Evolutionary conservation across 2,797 vertebrate genomes (phyloP).

Genomic region (Acrossocheilus wenchowensis): DNA sequence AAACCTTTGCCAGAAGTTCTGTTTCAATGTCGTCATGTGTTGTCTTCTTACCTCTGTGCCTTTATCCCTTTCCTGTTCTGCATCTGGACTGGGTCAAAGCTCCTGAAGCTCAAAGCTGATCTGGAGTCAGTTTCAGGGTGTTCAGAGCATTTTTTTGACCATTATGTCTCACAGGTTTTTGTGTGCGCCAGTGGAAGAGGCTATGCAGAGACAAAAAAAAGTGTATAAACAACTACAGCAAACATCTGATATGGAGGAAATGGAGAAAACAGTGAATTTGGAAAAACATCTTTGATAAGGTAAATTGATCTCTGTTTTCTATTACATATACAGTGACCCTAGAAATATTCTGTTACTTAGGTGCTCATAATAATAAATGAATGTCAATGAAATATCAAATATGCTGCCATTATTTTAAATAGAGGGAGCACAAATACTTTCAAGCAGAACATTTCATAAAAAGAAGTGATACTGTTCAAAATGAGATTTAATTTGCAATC

Average conservation of each 20-base stretch:
- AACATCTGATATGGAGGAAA: conserved; percentile 46
- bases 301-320: conserved; percentile 19
- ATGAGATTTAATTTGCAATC: background rate
- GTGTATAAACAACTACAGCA: background rate
- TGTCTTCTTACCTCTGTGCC: conserved; percentile 56
- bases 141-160: conserved; percentile 1
- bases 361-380: background rate
- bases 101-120: conserved; percentile 41
- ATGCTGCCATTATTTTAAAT: background rate
- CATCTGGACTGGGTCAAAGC: conserved; percentile 53
- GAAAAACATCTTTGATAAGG: conserved; percentile 42
- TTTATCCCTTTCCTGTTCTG: conserved; percentile 54
- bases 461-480: background rate
- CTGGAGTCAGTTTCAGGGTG: background rate
- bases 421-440: background rate
- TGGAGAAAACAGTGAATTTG: conserved; percentile 26
- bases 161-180: conserved; percentile 32
- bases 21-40: conserved; percentile 63
- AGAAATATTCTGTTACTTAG: background rate
- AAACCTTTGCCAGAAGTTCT: conserved; percentile 52
- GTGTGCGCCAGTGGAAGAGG: conserved; percentile 25
- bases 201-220: background rate
- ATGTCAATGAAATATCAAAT: background rate
- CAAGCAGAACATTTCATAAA: background rate
- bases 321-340: background rate